Conservation (phyloP, 2,113 vertebrate species). For the Solea senegalensis region DNA sequence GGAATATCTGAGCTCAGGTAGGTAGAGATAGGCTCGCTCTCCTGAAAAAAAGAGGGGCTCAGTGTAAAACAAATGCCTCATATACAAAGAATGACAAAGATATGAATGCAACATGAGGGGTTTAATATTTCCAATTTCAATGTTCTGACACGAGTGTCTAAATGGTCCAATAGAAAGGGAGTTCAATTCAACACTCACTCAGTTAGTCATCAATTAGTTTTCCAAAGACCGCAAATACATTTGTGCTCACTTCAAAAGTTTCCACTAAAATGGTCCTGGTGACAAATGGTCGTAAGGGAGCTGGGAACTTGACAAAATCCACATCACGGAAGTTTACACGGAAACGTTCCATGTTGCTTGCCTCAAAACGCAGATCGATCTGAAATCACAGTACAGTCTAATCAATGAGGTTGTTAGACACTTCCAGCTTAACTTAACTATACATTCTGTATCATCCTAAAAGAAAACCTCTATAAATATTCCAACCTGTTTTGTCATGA, state of each 20-base stretch:
- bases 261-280: constrained; percentile 91
- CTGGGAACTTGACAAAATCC: constrained; percentile 90
- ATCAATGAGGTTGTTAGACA: background rate
- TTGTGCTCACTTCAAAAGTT: constrained; percentile 88
- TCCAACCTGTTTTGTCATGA: constrained; percentile 93
- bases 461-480: background rate
- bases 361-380: constrained; percentile 93
- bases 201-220: background rate
- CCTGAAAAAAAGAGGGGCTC: constrained; percentile 75
- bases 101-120: background rate
- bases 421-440: background rate
- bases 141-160: background rate
- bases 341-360: constrained; percentile 91
- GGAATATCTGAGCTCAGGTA: constrained; percentile 84
- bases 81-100: background rate
- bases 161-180: background rate
- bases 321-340: constrained; percentile 87
- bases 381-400: constrained; percentile 57
- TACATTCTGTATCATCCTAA: background rate
- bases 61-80: background rate
- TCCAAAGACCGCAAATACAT: background rate
- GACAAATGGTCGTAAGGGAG: constrained; percentile 89
- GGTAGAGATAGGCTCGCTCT: constrained; percentile 90
- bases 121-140: background rate
- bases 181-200: background rate